Conservation (phyloP, 2,797 vertebrate species). For the Silurus aristotelis region DNA sequence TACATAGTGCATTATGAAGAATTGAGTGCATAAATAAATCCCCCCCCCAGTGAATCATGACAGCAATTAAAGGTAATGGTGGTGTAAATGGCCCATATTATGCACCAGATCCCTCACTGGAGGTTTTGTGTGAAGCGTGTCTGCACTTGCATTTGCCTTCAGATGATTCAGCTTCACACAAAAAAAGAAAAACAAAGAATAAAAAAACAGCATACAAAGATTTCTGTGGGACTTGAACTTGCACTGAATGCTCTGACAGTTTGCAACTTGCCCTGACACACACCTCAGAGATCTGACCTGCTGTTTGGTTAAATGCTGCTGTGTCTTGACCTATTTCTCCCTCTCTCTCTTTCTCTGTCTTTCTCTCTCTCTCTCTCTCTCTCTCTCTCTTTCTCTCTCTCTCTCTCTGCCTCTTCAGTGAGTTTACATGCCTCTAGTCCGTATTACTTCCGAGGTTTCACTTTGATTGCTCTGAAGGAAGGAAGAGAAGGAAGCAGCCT, state of each 20-base stretch:
- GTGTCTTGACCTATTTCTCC: slow-evolving; percentile 60
- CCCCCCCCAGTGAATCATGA: neutral
- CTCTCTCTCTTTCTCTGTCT: slow-evolving; percentile 5
- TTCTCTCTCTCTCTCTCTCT: slow-evolving; percentile 19
- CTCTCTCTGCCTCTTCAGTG: slow-evolving; percentile 71
- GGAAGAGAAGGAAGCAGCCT: slow-evolving; percentile 88
- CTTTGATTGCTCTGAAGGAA: slow-evolving; percentile 90
- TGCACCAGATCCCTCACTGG: slow-evolving; percentile 21
- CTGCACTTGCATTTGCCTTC: slow-evolving; percentile 46
- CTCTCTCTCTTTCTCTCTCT: slow-evolving; percentile 34
- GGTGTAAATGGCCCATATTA: slow-evolving; percentile 34
- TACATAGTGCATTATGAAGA: neutral
- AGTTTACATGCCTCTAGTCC: slow-evolving; percentile 88
- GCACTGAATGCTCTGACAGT: neutral
- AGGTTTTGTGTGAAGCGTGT: slow-evolving; percentile 34
- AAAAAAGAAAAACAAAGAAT: neutral
- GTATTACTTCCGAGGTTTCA: slow-evolving; percentile 93
- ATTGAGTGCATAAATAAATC: neutral
- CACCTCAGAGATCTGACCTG: slow-evolving; percentile 47
- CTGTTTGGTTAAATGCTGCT: slow-evolving; percentile 37
- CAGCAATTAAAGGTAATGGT: slow-evolving; percentile 15
- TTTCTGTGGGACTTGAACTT: slow-evolving; percentile 21
- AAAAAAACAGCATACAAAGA: slow-evolving; percentile 46
- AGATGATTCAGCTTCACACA: slow-evolving; percentile 22
- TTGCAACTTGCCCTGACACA: slow-evolving; percentile 33